Conservation (phyloP, 2,113 vertebrate species). For the Oreotrochilus melanogaster region DNA sequence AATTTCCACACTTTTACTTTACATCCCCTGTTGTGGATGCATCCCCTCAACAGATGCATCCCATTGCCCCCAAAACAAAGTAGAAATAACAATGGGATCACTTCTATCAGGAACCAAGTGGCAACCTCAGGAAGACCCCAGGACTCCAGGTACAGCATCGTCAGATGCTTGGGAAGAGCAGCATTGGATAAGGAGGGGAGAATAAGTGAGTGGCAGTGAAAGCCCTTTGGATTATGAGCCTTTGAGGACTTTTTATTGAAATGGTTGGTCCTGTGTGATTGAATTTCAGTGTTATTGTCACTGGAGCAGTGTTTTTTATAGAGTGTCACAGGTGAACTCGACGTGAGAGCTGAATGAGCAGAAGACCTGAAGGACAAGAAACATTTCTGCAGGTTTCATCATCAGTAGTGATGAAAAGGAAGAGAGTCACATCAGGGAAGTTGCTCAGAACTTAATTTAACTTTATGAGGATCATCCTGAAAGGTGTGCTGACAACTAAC, state of each 20-base stretch:
- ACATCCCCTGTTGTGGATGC: background rate
- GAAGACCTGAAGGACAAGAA: background rate
- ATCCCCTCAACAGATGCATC: background rate
- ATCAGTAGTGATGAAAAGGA: background rate
- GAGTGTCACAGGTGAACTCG: background rate
- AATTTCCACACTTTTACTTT: background rate
- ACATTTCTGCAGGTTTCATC: background rate
- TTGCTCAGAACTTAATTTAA: background rate
- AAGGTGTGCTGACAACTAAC: background rate
- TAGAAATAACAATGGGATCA: background rate
- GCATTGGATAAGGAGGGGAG: background rate
- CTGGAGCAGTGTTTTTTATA: background rate
- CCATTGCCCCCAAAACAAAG: background rate
- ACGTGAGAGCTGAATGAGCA: background rate
- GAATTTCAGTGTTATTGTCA: slow-evolving; percentile 6
- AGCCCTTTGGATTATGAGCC: background rate
- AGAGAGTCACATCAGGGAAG: background rate
- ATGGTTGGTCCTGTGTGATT: background rate
- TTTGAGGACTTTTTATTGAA: slow-evolving; percentile 35
- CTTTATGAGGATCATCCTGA: background rate
- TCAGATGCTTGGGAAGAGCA: slow-evolving; percentile 7
- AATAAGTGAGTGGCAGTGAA: slow-evolving; percentile 1
- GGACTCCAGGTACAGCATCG: background rate
- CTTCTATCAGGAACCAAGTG: background rate
- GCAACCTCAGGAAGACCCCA: background rate